These are phyloP conservation scores for Coelinius sp. DNA, from an alignment of 2,888 invertebrate species.

Conservation along the genomic window DNA sequence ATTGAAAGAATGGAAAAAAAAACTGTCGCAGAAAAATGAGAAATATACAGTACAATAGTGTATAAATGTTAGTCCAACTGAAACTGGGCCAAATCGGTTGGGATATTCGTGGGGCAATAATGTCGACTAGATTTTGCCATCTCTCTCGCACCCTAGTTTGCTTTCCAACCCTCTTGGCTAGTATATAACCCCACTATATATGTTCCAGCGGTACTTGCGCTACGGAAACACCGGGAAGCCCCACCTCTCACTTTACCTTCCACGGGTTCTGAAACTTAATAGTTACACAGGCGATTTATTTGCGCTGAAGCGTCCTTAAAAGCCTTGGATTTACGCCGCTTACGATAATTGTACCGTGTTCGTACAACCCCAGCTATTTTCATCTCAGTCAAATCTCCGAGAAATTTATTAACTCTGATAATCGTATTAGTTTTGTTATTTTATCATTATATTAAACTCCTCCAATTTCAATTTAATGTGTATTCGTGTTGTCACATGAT, in stretches of 20 bases:
- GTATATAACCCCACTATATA: constrained; percentile 14
- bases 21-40: constrained; percentile 39
- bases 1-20: neutral
- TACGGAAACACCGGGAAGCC: constrained; percentile 22
- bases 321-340: constrained; percentile 41
- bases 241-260: constrained; percentile 36
- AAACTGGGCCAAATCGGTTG: constrained; percentile 42
- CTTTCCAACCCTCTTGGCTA: constrained; percentile 34
- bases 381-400: constrained; percentile 2
- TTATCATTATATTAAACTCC: constrained; percentile 8
- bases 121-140: constrained; percentile 30
- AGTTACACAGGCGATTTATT: constrained; percentile 46
- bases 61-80: constrained; percentile 17
- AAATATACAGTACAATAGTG: constrained; percentile 37
- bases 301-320: constrained; percentile 38
- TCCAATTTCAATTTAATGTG: neutral
- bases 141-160: constrained; percentile 44
- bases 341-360: constrained; percentile 40
- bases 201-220: constrained; percentile 22
- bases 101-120: constrained; percentile 44
- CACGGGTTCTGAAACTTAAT: constrained; percentile 38
- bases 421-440: constrained; percentile 10
- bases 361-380: constrained; percentile 31
- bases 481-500: neutral
- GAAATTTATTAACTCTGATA: constrained; percentile 23